Base-by-base conservation (phyloP, 2,113 vertebrate genomes). In the Ptilonorhynchus violaceus region DNA sequence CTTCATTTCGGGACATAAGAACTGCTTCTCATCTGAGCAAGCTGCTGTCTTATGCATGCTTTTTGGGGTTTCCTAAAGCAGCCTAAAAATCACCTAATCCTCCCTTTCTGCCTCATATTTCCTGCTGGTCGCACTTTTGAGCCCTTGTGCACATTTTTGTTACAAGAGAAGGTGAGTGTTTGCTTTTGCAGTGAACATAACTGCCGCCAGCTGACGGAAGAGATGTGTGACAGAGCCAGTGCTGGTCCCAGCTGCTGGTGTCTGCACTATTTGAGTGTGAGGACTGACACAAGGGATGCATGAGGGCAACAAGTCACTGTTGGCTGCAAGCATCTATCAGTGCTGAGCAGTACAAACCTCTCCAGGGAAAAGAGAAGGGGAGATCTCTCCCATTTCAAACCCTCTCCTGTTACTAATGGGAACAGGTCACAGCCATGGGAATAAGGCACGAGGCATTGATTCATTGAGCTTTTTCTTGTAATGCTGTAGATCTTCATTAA, bases 401-500 rank as follows among this genome's bases (percentile, higher is more conserved):
- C 35, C 58, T 91, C 87, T 93, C 74, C 35, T 23, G 5, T 90
- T 87, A 92, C 91, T 97, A 96, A 97, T 95, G 88, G 94, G 93
- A 83, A 95, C 76, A 80, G 91, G 93, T 67, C 72, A 53, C 64
- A 70, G 64, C 68, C 80, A 60, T 28, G 89, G 84, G 73, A 92
- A 89, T 19, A 21, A 53, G 35, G 59, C 86, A 68, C 14, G 33
- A 88, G 93, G 89, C 70, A 75, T 93, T 94, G 92, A 94, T 94
- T 92, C 98, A 94, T 95, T 96, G 95, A 92, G 85, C 84, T 95
- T 95, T 97, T 96, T 19, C 93, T 97, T 92, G 89, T 47, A 89
- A 92, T 79, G 93, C 93, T 92, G 96, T 97, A 96, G 93, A 97
- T 98, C 96, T 98, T 98, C 97, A 97, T 97, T 97, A 97, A 93